These are phyloP conservation scores for Caenorhabditis becei DNA, from an alignment of 2,888 invertebrate genomes.

Conservation along the genomic window DNA sequence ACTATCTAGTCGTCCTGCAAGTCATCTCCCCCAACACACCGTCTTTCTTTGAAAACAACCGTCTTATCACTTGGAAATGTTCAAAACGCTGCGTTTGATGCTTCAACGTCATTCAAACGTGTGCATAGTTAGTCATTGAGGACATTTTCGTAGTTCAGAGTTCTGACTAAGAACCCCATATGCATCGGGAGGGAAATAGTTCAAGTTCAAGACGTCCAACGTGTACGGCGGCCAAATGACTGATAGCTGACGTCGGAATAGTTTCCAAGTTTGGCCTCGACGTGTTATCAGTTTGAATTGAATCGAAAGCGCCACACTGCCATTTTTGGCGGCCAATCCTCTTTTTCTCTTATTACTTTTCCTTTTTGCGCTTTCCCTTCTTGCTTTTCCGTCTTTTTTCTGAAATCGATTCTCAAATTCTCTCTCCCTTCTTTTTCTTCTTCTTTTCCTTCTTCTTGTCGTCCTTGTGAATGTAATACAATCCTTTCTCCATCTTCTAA, in stretches of 20 bases:
- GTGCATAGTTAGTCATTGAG: constrained; percentile 43
- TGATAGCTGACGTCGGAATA: constrained; percentile 25
- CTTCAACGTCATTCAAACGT: constrained; percentile 36
- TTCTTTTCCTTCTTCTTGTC: constrained; percentile 13
- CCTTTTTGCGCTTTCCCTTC: neutral
- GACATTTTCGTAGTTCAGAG: constrained; percentile 6
- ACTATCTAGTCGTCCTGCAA: neutral
- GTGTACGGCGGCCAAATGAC: neutral
- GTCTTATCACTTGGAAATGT: constrained; percentile 24
- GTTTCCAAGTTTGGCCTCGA: constrained; percentile 19
- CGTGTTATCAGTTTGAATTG: constrained; percentile 25
- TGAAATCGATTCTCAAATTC: neutral
- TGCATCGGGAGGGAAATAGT: neutral
- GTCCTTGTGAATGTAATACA: too few species aligned
- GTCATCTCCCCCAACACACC: neutral
- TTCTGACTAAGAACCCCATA: constrained; percentile 17
- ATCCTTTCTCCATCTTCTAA: too few species aligned
- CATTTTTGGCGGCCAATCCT: constrained; percentile 31
- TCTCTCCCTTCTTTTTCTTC: neutral
- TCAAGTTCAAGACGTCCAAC: constrained; percentile 23
- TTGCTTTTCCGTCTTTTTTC: constrained; percentile 20
- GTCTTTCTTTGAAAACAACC: constrained; percentile 18
- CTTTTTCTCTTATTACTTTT: constrained; percentile 20
- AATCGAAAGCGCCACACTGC: constrained; percentile 19
- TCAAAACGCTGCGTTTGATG: constrained; percentile 26